A percentile compares a stretch with the other conserved stretches of the same genome.
These are phyloP conservation scores for Mandrillus leucophaeus DNA, from an alignment of 2,113 vertebrate genomes.

Conservation along the genomic window DNA sequence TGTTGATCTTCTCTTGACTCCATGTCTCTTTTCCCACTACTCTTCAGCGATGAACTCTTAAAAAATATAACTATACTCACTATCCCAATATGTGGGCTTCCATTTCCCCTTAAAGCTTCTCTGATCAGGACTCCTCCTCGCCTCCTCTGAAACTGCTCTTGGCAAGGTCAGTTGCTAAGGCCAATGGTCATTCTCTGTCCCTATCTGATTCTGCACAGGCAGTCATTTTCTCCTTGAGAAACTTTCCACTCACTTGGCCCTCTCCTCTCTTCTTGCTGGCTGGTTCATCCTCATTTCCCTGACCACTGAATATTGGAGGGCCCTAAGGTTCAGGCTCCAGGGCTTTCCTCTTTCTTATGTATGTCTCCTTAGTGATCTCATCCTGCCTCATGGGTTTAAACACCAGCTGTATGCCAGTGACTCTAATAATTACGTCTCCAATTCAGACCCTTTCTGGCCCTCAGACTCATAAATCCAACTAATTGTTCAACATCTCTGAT, in stretches of 20 bases:
- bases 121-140: neutral
- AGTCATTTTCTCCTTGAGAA: neutral
- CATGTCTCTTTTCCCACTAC: neutral
- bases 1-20: neutral
- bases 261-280: neutral
- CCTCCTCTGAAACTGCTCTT: neutral
- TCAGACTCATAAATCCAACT: neutral
- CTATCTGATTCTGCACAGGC: neutral
- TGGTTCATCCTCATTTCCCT: neutral
- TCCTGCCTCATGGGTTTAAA: neutral
- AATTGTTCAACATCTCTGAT: neutral
- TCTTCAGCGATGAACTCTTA: neutral
- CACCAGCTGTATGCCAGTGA: fast-evolving
- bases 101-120: neutral
- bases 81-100: neutral
- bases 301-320: neutral
- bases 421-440: neutral
- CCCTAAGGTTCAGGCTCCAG: neutral
- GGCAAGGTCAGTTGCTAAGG: neutral
- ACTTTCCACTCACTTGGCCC: neutral
- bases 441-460: neutral
- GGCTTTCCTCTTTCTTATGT: neutral
- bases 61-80: neutral
- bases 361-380: neutral
- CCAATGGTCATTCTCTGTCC: neutral